Evolutionary conservation across 1,140 invertebrate species (phyloP).

Genomic region (Sycophaga agraensis): DNA sequence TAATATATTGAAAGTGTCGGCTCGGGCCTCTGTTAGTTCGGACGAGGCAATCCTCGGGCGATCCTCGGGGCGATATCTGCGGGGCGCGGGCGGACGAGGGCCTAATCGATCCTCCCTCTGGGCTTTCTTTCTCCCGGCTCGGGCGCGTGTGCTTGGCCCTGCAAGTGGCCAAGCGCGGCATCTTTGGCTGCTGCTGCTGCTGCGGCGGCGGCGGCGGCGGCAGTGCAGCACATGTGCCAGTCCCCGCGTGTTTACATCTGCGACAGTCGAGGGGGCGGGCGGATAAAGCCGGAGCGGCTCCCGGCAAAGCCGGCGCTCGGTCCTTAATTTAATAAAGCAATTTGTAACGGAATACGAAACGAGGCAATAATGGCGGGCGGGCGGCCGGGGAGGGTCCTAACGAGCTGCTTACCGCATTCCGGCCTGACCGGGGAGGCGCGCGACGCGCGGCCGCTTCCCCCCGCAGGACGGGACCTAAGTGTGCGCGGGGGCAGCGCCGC

Average conservation of each 20-base stretch:
- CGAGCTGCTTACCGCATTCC: constrained; percentile 45
- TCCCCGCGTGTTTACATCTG: no score
- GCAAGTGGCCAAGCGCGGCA: constrained; percentile 58
- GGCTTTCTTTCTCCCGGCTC: constrained; percentile 97
- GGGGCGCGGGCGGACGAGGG: no score
- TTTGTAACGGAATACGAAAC: constrained; percentile 43
- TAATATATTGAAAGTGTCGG: no score
- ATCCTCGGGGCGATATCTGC: no score
- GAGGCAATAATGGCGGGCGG: constrained; percentile 42
- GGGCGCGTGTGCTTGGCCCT: constrained; percentile 65
- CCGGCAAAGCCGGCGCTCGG: neutral
- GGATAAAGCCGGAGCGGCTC: no score
- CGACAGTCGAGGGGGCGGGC: no score
- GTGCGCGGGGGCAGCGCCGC: no score
- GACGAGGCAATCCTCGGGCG: no score
- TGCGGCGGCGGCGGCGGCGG: constrained; percentile 61
- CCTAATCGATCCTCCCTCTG: constrained; percentile 96
- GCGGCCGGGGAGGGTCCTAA: constrained; percentile 39
- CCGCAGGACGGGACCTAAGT: no score
- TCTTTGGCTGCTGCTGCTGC: constrained; percentile 66
- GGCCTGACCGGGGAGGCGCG: constrained; percentile 21
- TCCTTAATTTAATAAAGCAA: constrained; percentile 33
- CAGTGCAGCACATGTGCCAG: neutral
- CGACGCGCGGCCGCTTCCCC: constrained; percentile 2
- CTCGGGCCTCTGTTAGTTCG: no score